phyloP scores from a whole-genome alignment of 2,888 invertebrate genomes.

The Catonia carolina region DNA sequence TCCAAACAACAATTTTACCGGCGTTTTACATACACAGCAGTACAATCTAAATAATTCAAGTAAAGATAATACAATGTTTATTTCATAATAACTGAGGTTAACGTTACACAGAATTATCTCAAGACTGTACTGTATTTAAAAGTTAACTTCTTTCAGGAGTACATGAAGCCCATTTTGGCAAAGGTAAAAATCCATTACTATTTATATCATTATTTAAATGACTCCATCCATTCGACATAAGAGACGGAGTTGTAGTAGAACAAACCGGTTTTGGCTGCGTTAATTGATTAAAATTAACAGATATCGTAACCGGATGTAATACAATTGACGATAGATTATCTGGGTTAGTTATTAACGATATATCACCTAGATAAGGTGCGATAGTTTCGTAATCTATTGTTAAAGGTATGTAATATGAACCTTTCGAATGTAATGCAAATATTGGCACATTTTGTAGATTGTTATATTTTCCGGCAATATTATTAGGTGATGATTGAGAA shows the following conservation, averaged over 20 bases:
- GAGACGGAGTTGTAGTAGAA: not conserved
- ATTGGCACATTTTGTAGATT: slow-evolving; percentile 60
- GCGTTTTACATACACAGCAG: too few species aligned
- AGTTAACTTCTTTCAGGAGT: slow-evolving; percentile 16
- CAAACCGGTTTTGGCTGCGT: slow-evolving; percentile 1
- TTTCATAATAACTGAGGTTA: too few species aligned
- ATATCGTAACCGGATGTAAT: slow-evolving; percentile 81
- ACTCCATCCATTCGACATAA: not conserved
- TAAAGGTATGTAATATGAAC: slow-evolving; percentile 81
- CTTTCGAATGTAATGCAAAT: slow-evolving; percentile 84
- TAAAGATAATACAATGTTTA: too few species aligned
- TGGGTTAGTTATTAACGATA: slow-evolving; percentile 37
- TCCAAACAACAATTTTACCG: too few species aligned
- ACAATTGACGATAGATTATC: slow-evolving; percentile 43
- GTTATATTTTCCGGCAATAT: slow-evolving; percentile 4
- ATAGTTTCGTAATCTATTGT: slow-evolving; percentile 69
- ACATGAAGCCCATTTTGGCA: slow-evolving; percentile 26
- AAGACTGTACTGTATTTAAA: too few species aligned
- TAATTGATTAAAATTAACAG: slow-evolving; percentile 62
- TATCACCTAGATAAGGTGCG: slow-evolving; percentile 52
- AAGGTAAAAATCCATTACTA: slow-evolving; percentile 9
- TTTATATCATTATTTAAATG: not conserved
- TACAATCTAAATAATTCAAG: too few species aligned
- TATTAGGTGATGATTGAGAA: slow-evolving; percentile 1
- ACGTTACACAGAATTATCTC: too few species aligned